Evolutionary conservation across 1,140 invertebrate genomes (phyloP).

Genomic region (Telenomus remus): DNA sequence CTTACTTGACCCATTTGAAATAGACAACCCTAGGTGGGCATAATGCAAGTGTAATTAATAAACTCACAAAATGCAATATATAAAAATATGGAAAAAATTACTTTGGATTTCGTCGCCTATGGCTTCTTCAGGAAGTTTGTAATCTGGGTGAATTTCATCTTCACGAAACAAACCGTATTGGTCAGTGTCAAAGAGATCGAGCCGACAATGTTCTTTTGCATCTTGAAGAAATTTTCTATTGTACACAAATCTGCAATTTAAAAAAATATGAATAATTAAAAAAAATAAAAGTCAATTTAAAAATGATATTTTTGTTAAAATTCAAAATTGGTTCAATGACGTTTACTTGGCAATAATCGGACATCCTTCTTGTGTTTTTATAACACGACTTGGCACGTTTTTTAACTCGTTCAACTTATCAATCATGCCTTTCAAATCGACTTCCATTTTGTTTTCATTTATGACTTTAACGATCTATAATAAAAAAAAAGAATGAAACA

Average conservation of each 20-base stretch:
- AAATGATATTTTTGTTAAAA: not conserved
- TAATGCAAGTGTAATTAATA: too few relatives aligned
- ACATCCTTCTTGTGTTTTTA: not conserved
- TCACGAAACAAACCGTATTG: not conserved
- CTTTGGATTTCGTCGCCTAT: not conserved
- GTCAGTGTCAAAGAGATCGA: not conserved
- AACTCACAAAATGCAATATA: not conserved
- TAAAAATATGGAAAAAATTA: not conserved
- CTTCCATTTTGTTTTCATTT: too few relatives aligned
- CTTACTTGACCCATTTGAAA: too few relatives aligned
- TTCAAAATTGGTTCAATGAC: too few relatives aligned
- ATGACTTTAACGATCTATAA: not conserved
- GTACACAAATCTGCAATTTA: constrained; percentile 2
- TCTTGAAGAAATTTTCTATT: not conserved
- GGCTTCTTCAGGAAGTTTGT: constrained; percentile 9
- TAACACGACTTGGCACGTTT: not conserved
- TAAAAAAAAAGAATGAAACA: too few relatives aligned
- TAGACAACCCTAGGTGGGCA: too few relatives aligned
- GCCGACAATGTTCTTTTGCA: not conserved
- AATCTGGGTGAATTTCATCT: constrained; percentile 27
- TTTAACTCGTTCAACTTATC: constrained; percentile 61
- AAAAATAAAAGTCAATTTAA: too few relatives aligned
- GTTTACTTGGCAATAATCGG: not conserved
- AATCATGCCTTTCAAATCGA: constrained; percentile 56
- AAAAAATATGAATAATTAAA: not conserved